Base-by-base conservation (phyloP, 2,113 vertebrate genomes). In the Sterrhoptilus dennistouni region DNA sequence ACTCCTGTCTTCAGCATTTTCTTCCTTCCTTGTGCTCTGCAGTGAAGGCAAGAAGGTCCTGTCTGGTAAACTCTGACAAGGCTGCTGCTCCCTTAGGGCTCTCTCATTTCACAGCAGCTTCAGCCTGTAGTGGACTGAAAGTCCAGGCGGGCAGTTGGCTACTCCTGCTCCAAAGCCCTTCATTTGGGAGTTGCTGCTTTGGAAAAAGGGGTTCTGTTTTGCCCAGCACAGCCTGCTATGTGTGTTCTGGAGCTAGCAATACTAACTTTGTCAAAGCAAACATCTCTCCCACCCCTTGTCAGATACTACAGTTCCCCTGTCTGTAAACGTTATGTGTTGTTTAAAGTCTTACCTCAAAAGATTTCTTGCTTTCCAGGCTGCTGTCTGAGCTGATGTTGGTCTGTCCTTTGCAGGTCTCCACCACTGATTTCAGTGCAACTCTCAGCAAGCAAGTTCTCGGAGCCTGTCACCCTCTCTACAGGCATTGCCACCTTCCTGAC, bases 391-490 rank as follows among this genome's bases (percentile, higher is more conserved):
- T 92, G 50, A 40, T 87, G 42, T 79, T 89, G 44, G 28, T 90
- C 45, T 88, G 33, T 87, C 91, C 31, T 96, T 47, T 56, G 61
- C 96, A 99, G 99, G 99, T 98, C 97, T 90, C 99, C 99, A 19
- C 98, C 99, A 0, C 98, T 99, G 87, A 98, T 97, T 52, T 96
- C 99, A 49, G 97, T 99, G 29, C 98, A 98, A 68, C 97, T 99
- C 66, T 99, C 98, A 0, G 99, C 99, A 36, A 98, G 97, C 96
- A 99, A 99, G 93, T 99, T 99, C 95, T 98, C 95, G 0, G 97
- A 98, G 8, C 94, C 97, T 47, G 95, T 97, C 8, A 96, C 98
- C 20, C 94, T 97, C 29, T 94, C 97, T 28, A 97, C 97, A 29
- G 98, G 98, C 40, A 99, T 99, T 5, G 87, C 98, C 12, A 86